Base-by-base conservation (phyloP, 2,113 vertebrate genomes). In the Atherinomorus stipes region DNA sequence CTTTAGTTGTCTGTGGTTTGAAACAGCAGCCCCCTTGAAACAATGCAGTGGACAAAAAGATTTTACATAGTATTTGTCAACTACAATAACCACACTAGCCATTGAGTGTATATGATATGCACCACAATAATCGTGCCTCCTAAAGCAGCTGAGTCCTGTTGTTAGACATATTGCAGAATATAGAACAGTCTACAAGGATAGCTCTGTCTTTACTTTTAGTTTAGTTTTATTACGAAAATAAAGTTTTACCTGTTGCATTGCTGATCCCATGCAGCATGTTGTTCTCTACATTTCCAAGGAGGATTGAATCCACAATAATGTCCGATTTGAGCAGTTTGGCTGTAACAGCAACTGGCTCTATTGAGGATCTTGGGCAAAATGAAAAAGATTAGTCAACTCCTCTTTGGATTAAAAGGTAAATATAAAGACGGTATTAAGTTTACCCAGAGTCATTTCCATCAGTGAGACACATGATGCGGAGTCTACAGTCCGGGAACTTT, bases 21-120 rank as follows among this genome's bases (percentile, higher is more conserved):
- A 92, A 92, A 76, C 91, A 91, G 61, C 88, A 92, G 2, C 91
- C 91, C 15, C 90, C 90, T 91, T 59, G 9, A 84, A 38, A 22
- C 1, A 57, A 58, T 2, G 28, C 58, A n/a, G 21, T 4, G 2
- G 25, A 64, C 22, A 45, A 56, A n/a, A 45, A 34, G 21, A 42
- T 47, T 8, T 5, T 31, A 51, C 16, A 19, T 2, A n/a, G 6
- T 4, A 18, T 34, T 31, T 56, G 15, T 23, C 22, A 25, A 2
- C 25, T 16, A 18, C 11, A 23, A 51, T 23, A 64, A 50, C 16
- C 50, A 13, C 15, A 42, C 18, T 7, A 16, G 44, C 7, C 31
- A 34, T 9, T 34, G 31, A 34, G 31, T 34, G 31, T 34, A 34
- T 8, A 6, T 34, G 31, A 34, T 9, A 1, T 8, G 5, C 3